Percentiles rank a stretch among this genome's conserved stretches.
phyloP scores from a whole-genome alignment of 1,140 invertebrate species.

The Diuraphis noxia region DNA sequence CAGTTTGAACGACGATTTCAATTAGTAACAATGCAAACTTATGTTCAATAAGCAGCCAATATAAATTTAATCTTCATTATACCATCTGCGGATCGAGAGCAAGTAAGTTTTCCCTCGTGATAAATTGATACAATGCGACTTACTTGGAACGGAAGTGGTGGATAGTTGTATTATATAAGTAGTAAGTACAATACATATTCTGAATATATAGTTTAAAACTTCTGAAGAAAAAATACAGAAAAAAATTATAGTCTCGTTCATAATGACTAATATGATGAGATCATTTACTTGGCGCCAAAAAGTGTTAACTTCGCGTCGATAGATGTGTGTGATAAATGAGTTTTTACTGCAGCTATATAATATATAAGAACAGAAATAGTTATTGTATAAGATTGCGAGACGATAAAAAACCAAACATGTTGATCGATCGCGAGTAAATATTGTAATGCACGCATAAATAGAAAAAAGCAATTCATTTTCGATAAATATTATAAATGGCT shows the following conservation, averaged over 20 bases:
- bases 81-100: background rate
- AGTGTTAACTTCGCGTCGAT: background rate
- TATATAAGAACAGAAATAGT: background rate
- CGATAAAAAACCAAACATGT: background rate
- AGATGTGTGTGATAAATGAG: background rate
- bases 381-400: background rate
- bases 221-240: background rate
- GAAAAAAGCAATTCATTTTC: background rate
- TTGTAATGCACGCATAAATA: background rate
- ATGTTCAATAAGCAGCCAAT: background rate
- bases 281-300: background rate
- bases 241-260: background rate
- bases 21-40: background rate
- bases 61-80: background rate
- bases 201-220: background rate
- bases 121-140: background rate
- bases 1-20: background rate
- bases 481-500: background rate
- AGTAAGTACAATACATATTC: background rate
- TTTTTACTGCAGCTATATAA: background rate
- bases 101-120: background rate
- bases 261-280: background rate
- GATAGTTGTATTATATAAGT: background rate
- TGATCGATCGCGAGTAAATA: background rate
- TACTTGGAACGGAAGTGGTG: background rate